phyloP scores from a whole-genome alignment of 2,888 invertebrate genomes.

The Portevinia maculata region DNA sequence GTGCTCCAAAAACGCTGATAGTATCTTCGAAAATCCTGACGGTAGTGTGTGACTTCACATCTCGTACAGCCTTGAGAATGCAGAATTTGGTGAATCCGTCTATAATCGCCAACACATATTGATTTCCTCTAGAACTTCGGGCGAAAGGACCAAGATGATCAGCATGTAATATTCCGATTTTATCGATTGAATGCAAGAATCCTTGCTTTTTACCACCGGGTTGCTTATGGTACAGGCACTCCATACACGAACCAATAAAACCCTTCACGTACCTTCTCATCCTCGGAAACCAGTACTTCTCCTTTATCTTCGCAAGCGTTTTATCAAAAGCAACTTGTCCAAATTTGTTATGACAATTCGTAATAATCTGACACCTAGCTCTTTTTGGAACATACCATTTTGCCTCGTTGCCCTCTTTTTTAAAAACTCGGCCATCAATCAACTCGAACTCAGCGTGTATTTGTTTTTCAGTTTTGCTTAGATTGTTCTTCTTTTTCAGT shows the following conservation, averaged over 20 bases:
- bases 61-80: slow-evolving; percentile 77
- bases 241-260: slow-evolving; percentile 77
- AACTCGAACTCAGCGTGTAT: slow-evolving; percentile 39
- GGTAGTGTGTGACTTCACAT: slow-evolving; percentile 76
- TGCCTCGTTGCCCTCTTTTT: slow-evolving; percentile 64
- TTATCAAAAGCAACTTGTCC: slow-evolving; percentile 74
- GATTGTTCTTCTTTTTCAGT: slow-evolving; percentile 44
- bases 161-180: slow-evolving; percentile 79
- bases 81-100: slow-evolving; percentile 80
- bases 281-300: slow-evolving; percentile 81
- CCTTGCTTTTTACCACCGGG: slow-evolving; percentile 77
- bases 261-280: slow-evolving; percentile 79
- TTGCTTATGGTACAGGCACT: slow-evolving; percentile 80
- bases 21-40: slow-evolving; percentile 76
- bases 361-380: slow-evolving; percentile 66
- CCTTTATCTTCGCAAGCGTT: slow-evolving; percentile 75
- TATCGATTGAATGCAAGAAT: slow-evolving; percentile 80
- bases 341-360: slow-evolving; percentile 70
- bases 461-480: slow-evolving; percentile 6
- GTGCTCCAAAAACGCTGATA: slow-evolving; percentile 77
- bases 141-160: slow-evolving; percentile 82
- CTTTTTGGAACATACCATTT: slow-evolving; percentile 70
- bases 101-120: slow-evolving; percentile 78
- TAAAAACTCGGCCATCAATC: too few relatives aligned
- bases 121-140: slow-evolving; percentile 77